Evolutionary conservation across 2,797 vertebrate species (phyloP), one percentile per base, ranked within the genome.

Genomic region (Crenichthys baileyi): DNA sequence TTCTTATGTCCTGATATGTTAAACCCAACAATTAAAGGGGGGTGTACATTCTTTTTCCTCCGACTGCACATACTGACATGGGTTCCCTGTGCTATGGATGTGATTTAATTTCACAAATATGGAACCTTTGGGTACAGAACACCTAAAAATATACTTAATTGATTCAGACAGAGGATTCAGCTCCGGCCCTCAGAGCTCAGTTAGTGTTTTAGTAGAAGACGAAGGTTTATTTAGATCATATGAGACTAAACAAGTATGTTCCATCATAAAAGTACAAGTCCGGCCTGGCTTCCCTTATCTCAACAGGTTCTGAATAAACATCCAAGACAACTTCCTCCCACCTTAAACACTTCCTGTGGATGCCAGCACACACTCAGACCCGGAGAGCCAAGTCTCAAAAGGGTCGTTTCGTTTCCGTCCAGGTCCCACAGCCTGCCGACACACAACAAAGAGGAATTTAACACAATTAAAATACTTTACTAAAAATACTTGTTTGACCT

Each of bases 291-390:
- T 51, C 16, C 12, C 46, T 48, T 15, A 11, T 15, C 46, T 48
- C 13, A 9, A 7, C 46, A 48, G 12, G 50, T 51, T 20, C 51
- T 53, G 51, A 53, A 53, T 20, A 53, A 26, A 53, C 56, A 58
- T 58, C 56, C 56, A 11, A 58, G 26, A 26, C 22, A 26, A 26
- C 41, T 70, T 31, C 44, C 50, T 73, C 83, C 46, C 88, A 98
- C 98, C 97, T 99, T 99, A 86, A 94, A 98, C 60, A 93, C 90
- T 82, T 99, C 98, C 81, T 97, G 96, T n/a, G 98, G 97, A 91
- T 99, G 98, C 98, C 98, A 99, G 92, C 97, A 98, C 77, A 99
- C 97, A 81, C 97, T 98, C 94, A 99, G 95, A 72, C 98, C 98
- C 75, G 98, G 97, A 78, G 98, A 99, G 80, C 94, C 95, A 72